Evolutionary conservation across 2,888 invertebrate species (phyloP).

Genomic region (Campaea margaritaria): DNA sequence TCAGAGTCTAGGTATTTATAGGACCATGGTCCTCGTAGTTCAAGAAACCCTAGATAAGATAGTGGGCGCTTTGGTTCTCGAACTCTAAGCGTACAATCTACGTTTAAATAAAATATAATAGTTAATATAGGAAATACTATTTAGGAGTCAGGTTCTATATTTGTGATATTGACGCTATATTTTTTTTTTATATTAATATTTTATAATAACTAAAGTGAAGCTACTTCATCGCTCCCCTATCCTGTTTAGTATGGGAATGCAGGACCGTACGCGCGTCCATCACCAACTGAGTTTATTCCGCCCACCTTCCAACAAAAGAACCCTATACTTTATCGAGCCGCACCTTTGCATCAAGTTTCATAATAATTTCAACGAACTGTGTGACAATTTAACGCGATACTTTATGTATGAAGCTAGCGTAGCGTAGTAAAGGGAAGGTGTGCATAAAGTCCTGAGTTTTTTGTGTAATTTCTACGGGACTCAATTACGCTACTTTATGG

Average conservation of each 20-base stretch:
- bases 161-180: too few relatives aligned
- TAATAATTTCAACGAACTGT: slow-evolving; percentile 47
- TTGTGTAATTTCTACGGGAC: slow-evolving; percentile 48
- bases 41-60: too few relatives aligned
- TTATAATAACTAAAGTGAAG: slow-evolving; percentile 58
- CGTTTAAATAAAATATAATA: too few relatives aligned
- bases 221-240: slow-evolving; percentile 70
- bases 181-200: too few relatives aligned
- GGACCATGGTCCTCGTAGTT: too few relatives aligned
- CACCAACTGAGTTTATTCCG: slow-evolving; percentile 54
- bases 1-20: too few relatives aligned
- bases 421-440: slow-evolving; percentile 15
- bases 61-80: too few relatives aligned
- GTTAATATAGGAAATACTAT: too few relatives aligned
- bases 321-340: slow-evolving; percentile 57
- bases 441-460: slow-evolving; percentile 65
- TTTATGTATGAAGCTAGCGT: slow-evolving; percentile 45
- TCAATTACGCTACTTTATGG: slow-evolving; percentile 68
- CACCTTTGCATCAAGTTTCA: slow-evolving; percentile 64
- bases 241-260: slow-evolving; percentile 79
- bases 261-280: slow-evolving; percentile 64
- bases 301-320: slow-evolving; percentile 45
- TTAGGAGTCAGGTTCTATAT: too few relatives aligned
- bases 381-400: slow-evolving; percentile 53
- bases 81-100: too few relatives aligned